Conservation (phyloP, 2,888 invertebrate species). For the Campoplex nolae region DNA sequence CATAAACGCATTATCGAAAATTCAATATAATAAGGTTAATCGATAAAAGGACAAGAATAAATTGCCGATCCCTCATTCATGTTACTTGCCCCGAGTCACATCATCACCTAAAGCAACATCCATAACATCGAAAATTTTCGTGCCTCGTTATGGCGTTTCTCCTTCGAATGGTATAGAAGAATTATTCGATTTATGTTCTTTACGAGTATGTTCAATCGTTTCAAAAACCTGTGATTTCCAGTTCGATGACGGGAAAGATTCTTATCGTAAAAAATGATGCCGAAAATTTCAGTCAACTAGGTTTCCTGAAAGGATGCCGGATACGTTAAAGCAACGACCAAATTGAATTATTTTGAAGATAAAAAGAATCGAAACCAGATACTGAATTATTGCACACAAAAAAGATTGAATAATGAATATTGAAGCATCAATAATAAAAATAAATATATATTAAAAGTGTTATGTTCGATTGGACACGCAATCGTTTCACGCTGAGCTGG, state of each 20-base stretch:
- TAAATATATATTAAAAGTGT: neutral
- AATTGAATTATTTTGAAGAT: neutral
- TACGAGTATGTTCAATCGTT: neutral
- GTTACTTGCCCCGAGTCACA: too few relatives aligned
- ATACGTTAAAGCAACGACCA: too few relatives aligned
- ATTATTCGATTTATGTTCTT: neutral
- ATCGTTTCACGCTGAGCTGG: conserved; percentile 23
- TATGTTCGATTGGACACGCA: conserved; percentile 9
- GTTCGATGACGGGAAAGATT: neutral
- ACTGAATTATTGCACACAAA: neutral
- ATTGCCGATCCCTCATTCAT: neutral
- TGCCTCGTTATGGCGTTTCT: neutral
- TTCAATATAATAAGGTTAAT: neutral
- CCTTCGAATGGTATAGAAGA: neutral
- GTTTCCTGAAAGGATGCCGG: neutral
- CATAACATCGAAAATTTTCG: neutral
- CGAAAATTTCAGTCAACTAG: neutral
- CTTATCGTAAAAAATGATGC: neutral
- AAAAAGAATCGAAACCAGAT: neutral
- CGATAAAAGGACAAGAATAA: neutral
- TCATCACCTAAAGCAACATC: neutral
- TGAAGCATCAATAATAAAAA: neutral
- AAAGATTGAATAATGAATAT: neutral
- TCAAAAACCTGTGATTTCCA: neutral
- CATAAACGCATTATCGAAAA: too few relatives aligned